Conservation (phyloP, 2,113 vertebrate genomes). For the Callipepla californica region DNA sequence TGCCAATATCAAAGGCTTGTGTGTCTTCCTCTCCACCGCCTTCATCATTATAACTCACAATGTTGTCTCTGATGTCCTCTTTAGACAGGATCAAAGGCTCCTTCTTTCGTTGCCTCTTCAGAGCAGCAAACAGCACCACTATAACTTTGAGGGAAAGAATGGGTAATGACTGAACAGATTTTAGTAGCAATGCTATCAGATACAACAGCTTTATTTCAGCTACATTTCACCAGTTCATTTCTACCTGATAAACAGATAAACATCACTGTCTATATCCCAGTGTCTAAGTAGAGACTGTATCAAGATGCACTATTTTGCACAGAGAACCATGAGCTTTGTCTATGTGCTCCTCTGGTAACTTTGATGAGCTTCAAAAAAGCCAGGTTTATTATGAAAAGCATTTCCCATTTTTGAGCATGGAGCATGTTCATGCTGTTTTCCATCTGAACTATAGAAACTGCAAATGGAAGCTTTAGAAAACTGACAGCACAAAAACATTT, state of each 20-base stretch:
- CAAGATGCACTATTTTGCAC: background rate
- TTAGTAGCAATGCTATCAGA: background rate
- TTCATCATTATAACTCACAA: slow-evolving; percentile 98
- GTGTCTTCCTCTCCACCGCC: slow-evolving; percentile 98
- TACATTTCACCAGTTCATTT: background rate
- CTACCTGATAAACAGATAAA: background rate
- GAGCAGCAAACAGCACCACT: slow-evolving; percentile 89
- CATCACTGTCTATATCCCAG: background rate
- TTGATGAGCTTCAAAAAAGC: background rate
- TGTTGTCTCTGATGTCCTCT: slow-evolving; percentile 98
- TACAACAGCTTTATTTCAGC: background rate
- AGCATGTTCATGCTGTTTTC: background rate
- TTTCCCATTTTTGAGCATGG: background rate
- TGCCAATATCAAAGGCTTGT: slow-evolving; percentile 98
- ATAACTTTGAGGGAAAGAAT: slow-evolving; percentile 76
- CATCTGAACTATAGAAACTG: background rate
- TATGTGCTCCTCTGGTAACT: background rate
- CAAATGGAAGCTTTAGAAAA: background rate
- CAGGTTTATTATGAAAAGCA: background rate
- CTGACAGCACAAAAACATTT: background rate
- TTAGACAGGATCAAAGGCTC: slow-evolving; percentile 99
- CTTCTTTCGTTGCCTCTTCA: slow-evolving; percentile 95
- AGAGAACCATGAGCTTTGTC: background rate
- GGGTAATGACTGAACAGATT: background rate
- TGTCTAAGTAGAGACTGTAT: background rate